phyloP scores from a whole-genome alignment of 2,888 invertebrate species.

The Melipona bicolor region DNA sequence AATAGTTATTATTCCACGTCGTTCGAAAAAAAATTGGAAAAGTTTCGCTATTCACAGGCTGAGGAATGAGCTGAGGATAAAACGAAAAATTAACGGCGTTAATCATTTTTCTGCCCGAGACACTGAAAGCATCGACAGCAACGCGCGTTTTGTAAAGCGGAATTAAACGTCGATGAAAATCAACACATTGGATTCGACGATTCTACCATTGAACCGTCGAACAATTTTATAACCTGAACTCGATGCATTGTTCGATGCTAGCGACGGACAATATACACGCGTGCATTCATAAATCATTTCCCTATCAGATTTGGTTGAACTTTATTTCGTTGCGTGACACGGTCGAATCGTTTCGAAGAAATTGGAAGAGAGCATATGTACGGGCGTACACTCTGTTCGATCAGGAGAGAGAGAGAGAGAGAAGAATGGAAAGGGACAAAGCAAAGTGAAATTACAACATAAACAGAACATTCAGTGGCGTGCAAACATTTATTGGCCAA shows the following conservation, averaged over 20 bases:
- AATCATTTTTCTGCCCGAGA: background rate
- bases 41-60: background rate
- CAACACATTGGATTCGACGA: background rate
- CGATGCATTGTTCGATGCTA: background rate
- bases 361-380: conserved; percentile 26
- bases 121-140: background rate
- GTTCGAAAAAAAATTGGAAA: background rate
- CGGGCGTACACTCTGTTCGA: background rate
- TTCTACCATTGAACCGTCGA: background rate
- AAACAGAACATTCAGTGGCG: conserved; percentile 71
- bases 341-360: conserved; percentile 39
- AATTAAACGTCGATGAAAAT: background rate
- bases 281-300: conserved; percentile 23
- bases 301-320: conserved; percentile 16
- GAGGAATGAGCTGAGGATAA: background rate
- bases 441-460: conserved; percentile 70
- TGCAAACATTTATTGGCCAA: conserved; percentile 64
- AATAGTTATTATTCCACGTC: background rate
- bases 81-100: background rate
- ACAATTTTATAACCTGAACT: conserved; percentile 7
- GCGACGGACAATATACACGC: too few relatives aligned
- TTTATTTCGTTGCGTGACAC: conserved; percentile 14
- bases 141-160: background rate
- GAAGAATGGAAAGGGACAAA: background rate
- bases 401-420: background rate